Conservation (phyloP, 1,140 invertebrate genomes). For the Bombus waltoni region DNA sequence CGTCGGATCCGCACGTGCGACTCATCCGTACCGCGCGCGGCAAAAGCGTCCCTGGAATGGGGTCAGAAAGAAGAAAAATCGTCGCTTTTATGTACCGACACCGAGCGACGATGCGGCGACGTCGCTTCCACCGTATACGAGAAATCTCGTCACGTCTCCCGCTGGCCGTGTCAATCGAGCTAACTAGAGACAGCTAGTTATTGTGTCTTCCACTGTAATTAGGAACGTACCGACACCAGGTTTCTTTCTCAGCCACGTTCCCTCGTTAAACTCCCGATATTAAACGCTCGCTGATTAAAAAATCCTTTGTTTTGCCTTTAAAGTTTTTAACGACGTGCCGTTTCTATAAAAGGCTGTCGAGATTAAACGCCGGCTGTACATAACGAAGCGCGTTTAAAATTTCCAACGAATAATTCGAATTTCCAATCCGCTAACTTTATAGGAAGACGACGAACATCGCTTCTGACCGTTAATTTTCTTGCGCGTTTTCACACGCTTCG, state of each 20-base stretch:
- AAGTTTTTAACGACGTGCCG: too few species aligned
- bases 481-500: too few species aligned
- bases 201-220: background rate
- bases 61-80: slow-evolving; percentile 47
- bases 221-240: background rate
- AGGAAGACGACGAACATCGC: too few species aligned
- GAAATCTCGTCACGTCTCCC: slow-evolving; percentile 45
- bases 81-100: slow-evolving; percentile 29
- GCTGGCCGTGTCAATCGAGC: slow-evolving; percentile 22
- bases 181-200: background rate
- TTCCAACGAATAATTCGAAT: too few species aligned
- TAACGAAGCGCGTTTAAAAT: too few species aligned
- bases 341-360: too few species aligned
- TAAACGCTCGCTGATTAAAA: background rate
- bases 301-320: background rate
- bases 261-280: background rate
- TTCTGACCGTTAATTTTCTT: too few species aligned
- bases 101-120: too few species aligned
- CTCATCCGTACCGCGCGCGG: slow-evolving; percentile 10
- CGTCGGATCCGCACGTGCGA: slow-evolving; percentile 35
- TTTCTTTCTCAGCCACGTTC: background rate
- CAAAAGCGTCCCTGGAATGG: slow-evolving; percentile 41
- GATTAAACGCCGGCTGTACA: too few species aligned
- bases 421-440: too few species aligned
- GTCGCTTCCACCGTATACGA: too few species aligned